These are phyloP conservation scores for Hydropotes inermis DNA, from an alignment of 2,113 vertebrate genomes.

Conservation along the genomic window DNA sequence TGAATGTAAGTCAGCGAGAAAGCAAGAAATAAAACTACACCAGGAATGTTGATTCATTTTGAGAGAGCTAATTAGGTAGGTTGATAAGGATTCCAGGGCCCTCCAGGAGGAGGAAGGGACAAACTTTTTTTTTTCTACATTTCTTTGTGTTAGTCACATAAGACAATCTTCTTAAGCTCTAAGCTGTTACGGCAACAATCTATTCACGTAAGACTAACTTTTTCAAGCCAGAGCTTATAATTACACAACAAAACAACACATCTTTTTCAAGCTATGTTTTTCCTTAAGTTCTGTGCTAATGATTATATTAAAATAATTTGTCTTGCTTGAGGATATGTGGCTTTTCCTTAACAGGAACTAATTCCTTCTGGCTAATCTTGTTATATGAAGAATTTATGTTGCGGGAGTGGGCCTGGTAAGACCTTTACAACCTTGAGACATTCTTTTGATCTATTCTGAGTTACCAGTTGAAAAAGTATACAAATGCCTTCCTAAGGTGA, in stretches of 20 bases:
- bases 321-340: not conserved
- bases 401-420: fast-evolving
- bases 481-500: not conserved
- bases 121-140: not conserved
- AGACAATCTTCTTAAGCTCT: not conserved
- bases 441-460: not conserved
- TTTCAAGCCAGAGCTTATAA: not conserved
- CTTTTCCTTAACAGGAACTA: not conserved
- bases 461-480: not conserved
- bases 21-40: not conserved
- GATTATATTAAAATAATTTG: not conserved
- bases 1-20: not conserved
- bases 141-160: not conserved
- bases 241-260: not conserved
- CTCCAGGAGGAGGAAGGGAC: not conserved
- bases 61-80: not conserved
- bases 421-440: not conserved
- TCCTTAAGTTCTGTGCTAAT: not conserved
- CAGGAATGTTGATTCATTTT: not conserved
- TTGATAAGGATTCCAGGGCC: not conserved
- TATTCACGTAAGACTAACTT: not conserved
- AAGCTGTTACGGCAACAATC: not conserved
- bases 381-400: not conserved
- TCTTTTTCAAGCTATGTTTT: not conserved
- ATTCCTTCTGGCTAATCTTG: not conserved